Conservation (phyloP, 1,140 invertebrate species). For the Caerostris darwini region DNA sequence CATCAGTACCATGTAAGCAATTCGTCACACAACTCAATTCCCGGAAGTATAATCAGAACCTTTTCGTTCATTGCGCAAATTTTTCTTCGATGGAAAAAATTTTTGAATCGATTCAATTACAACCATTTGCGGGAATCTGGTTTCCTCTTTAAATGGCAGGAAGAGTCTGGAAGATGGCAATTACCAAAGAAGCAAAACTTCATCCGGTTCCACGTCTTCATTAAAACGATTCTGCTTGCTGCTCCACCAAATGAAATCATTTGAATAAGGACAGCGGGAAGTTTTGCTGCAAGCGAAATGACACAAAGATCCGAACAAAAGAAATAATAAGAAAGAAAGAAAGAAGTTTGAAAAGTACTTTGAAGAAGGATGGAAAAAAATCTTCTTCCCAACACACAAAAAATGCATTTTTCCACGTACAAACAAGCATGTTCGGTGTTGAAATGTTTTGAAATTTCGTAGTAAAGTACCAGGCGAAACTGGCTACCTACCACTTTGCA, state of each 20-base stretch:
- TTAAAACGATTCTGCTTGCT: background rate
- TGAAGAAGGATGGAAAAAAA: background rate
- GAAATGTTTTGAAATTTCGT: background rate
- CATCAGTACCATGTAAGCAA: no score
- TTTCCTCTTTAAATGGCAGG: background rate
- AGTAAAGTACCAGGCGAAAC: background rate
- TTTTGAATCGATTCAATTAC: constrained; percentile 7
- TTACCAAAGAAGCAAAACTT: constrained; percentile 9
- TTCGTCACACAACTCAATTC: no score
- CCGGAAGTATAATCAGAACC: no score
- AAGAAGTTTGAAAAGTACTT: background rate
- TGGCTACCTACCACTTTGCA: background rate
- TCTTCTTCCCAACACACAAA: background rate
- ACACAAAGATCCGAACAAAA: background rate
- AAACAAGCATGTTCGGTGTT: background rate
- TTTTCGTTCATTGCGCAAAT: background rate
- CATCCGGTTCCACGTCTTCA: background rate
- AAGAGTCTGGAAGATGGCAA: background rate
- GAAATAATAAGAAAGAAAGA: background rate
- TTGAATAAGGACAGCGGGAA: background rate
- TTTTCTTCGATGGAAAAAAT: background rate
- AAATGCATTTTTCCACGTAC: background rate
- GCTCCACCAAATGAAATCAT: background rate
- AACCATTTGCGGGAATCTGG: background rate
- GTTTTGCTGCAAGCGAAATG: background rate